Percentiles rank a stretch among this genome's conserved stretches.
phyloP scores from a whole-genome alignment of 2,113 vertebrate genomes.

The Protomyctophum bolini region DNA sequence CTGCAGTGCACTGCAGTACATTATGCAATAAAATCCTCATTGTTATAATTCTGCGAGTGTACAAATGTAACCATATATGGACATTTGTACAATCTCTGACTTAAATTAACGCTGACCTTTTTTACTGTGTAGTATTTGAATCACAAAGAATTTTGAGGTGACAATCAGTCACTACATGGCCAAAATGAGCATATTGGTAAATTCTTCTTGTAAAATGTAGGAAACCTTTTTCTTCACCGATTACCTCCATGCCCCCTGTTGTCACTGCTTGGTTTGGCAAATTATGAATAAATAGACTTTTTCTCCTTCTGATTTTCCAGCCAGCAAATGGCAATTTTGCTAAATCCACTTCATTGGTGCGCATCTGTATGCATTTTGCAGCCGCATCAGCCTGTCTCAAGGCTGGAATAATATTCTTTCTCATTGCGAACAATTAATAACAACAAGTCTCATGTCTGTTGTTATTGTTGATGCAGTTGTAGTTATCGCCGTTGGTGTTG shows the following conservation, averaged over 20 bases:
- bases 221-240: conserved; percentile 55
- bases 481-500: conserved; percentile 46
- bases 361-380: conserved; percentile 62
- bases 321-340: conserved; percentile 54
- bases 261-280: conserved; percentile 69
- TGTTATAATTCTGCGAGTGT: too few relatives aligned
- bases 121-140: conserved; percentile 37
- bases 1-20: too few relatives aligned
- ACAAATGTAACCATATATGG: too few relatives aligned
- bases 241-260: conserved; percentile 52
- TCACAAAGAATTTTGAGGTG: conserved; percentile 45
- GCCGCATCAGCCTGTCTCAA: conserved; percentile 59
- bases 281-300: conserved; percentile 66
- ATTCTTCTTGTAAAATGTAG: conserved; percentile 43
- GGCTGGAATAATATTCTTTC: conserved; percentile 53
- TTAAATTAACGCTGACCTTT: too few relatives aligned
- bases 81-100: too few relatives aligned
- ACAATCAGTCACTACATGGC: conserved; percentile 45
- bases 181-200: conserved; percentile 37
- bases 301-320: conserved; percentile 61
- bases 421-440: conserved; percentile 46
- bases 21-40: too few relatives aligned
- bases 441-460: conserved; percentile 27
- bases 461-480: conserved; percentile 26
- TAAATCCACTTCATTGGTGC: conserved; percentile 54